Base-by-base conservation (phyloP, 2,113 vertebrate species). In the Romanogobio albipinnatus region DNA sequence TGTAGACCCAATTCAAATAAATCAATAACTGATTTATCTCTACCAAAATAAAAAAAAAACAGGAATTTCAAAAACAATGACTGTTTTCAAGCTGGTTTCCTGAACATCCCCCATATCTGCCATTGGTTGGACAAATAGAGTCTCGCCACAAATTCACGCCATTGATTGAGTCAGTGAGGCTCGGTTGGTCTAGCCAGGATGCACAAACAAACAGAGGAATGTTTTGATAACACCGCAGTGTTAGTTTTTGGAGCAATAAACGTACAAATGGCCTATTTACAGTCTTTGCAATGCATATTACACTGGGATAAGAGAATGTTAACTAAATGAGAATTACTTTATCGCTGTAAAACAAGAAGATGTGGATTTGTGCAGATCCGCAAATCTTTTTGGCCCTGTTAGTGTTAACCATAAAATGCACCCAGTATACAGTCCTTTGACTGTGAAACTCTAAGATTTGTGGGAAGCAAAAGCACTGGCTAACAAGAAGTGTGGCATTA, bases 401-500 rank as follows among this genome's bases (percentile, higher is more conserved):
- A 15, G 77, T 26, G 36, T 80, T 10, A 29, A 45, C 77, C n/a
- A 80, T 80, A 64, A 80, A 80, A 80, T 19, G n/a, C 58, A 64
- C 39, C n/a, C 43, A 47, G 77, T 36, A 62, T 45, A 62, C 58
- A 47, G 77, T 64, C 77, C 24, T 62, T 74, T 51, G 47, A 33
- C 47, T 53, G 53, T 53, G 39, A 83, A 68, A 62, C 75, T 80
- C 80, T 70, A 83, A 87, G 85, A 88, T 88, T 84, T 86, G 75
- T 91, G 85, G 86, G 87, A 86, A 89, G 81, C 83, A 84, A 73
- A 89, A 79, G 81, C 59, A 86, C 89, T 81, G 70, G 84, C 76
- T 86, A 87, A 88, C 53, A 84, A 83, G 90, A 91, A 91, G 92
- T 92, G 94, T 92, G 93, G 92, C 91, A 86, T 93, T 92, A 92